Base-by-base conservation (phyloP, 1,140 invertebrate genomes). In the Pachypeltis micranthus region DNA sequence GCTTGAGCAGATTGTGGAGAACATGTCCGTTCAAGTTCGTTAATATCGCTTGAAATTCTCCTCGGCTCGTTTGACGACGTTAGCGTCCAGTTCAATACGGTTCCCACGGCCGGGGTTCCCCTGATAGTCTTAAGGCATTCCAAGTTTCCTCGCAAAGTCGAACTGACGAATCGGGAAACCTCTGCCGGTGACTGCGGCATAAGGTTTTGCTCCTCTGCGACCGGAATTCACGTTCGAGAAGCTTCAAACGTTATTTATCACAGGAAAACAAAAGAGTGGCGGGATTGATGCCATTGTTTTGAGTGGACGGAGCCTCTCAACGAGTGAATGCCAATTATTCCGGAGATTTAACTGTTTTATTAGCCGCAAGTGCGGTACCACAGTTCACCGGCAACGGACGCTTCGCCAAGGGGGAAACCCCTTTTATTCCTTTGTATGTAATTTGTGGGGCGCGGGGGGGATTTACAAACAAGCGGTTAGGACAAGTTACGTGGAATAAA, bases 401-500 rank as follows among this genome's bases (percentile, higher is more conserved):
- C 34, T 39, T 7, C 34, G 34, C 34, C 34, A 39, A n/a, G n/a
- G 7, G 7, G 47, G 47, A 21, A 51, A 3, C 47, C 19, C 47
- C 23, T 51, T 21, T 51, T 21, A 10, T 21, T 51, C 57, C 57
- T 59, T 59, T 59, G 57, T 59, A 59, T 59, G 57, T 59, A 59
- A 59, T 59, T 59, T 59, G 57, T 51, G 47, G 47, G 16, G 27
- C 28, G n/a, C n/a, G 44, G 44, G 29, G 28, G 26, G 57, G 26
- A 59, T 59, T 59, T 59, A 59, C 57, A 59, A 59, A 59, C 57
- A 59, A 59, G 57, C 57, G 57, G 29, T 59, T 59, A 28, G 29
- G 57, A 59, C 57, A 59, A 59, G 57, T 59, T 59, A 59, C 57
- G 57, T 59, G 57, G 57, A 59, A 59, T 59, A 59, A 59, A 59